phyloP scores from a whole-genome alignment of 1,140 invertebrate species.

The Ladona fulva region DNA sequence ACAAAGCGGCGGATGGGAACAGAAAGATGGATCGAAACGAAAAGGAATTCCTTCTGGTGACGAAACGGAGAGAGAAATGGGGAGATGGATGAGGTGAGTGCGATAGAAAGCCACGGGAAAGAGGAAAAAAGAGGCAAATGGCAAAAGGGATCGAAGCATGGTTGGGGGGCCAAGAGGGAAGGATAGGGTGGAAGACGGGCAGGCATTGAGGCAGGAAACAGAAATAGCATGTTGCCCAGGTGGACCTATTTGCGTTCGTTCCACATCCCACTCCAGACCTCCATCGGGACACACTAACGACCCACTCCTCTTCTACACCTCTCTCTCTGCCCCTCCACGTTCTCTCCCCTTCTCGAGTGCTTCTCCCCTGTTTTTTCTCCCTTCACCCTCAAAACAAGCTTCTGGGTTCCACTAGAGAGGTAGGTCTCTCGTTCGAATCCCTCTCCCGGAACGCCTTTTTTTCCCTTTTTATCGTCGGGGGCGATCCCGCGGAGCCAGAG shows the following conservation, averaged over 20 bases:
- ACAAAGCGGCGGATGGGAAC: too few species aligned
- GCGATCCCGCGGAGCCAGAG: too few species aligned
- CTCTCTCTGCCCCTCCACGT: neutral
- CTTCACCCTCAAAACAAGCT: neutral
- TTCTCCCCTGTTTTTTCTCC: neutral
- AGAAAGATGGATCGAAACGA: neutral
- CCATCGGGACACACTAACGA: neutral
- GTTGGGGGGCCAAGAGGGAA: neutral
- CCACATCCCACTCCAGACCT: neutral
- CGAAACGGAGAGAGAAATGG: neutral
- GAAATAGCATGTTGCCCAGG: neutral
- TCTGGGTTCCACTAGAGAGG: too few species aligned
- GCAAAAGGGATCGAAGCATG: neutral
- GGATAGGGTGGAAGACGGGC: neutral
- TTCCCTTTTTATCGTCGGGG: too few species aligned
- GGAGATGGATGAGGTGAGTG: neutral
- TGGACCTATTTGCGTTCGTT: constrained; percentile 7
- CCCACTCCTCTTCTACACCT: neutral
- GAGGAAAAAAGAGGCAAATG: neutral
- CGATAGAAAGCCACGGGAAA: too few species aligned
- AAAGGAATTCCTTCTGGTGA: neutral
- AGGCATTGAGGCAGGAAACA: constrained; percentile 2
- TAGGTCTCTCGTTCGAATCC: too few species aligned
- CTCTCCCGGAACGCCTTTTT: too few species aligned
- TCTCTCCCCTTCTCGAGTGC: neutral